A percentile compares a stretch with the other conserved stretches of the same genome.
Conservation (phyloP, 23 tunicate genomes). For the Trididemnum clinides region DNA sequence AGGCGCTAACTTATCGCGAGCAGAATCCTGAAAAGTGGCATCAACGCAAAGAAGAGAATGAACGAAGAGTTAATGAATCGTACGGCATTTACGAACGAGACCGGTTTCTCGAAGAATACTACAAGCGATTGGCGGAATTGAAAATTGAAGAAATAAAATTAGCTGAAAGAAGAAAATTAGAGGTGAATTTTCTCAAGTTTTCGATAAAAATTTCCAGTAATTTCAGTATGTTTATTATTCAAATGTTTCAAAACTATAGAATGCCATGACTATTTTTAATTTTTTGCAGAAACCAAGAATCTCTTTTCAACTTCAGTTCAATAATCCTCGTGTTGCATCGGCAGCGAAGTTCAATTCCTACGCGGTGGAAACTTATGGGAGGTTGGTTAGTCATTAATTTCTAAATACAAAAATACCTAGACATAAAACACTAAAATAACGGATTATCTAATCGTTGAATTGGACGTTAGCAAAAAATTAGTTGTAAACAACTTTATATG, state of each 20-base stretch:
- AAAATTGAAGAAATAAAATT: background rate
- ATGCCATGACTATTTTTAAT: no score
- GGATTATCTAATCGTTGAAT: background rate
- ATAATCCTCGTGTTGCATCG: background rate
- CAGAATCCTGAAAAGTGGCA: conserved; percentile 47
- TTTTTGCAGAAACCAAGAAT: no score
- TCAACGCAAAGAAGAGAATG: background rate
- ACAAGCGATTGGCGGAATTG: conserved; percentile 8
- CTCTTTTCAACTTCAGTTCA: conserved; percentile 7
- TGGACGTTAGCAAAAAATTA: background rate
- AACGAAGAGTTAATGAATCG: background rate
- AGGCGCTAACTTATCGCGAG: conserved; percentile 23
- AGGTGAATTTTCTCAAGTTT: background rate
- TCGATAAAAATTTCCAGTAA: no score
- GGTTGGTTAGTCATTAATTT: background rate
- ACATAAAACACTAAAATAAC: background rate
- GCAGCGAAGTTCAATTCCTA: background rate
- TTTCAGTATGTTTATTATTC: no score
- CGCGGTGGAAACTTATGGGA: conserved; percentile 4
- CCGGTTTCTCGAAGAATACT: conserved; percentile 14
- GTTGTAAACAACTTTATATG: background rate
- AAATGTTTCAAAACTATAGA: no score
- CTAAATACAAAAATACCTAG: background rate
- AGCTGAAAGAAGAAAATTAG: background rate
- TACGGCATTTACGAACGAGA: conserved; percentile 11